Evolutionary conservation across 2,888 invertebrate genomes (phyloP).

Genomic region (Helleia helle): DNA sequence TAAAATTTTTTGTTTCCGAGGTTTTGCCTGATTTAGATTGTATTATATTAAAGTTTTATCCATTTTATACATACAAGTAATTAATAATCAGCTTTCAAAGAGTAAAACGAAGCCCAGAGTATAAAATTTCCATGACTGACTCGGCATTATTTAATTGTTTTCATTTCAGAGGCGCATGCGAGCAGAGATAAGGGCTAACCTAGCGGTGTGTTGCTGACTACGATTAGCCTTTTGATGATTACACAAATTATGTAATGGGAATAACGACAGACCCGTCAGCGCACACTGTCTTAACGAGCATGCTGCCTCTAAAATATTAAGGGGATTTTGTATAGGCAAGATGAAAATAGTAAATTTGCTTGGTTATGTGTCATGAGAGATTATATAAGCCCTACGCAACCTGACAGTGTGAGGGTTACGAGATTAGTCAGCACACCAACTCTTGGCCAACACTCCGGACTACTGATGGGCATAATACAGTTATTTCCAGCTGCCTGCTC

Average conservation of each 20-base stretch:
- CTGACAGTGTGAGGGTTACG: constrained; percentile 41
- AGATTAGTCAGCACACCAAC: constrained; percentile 54
- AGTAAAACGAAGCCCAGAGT: constrained; percentile 20
- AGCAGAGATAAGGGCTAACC: constrained; percentile 66
- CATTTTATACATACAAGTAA: not conserved
- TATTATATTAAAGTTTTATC: too few species aligned
- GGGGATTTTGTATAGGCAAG: constrained; percentile 13
- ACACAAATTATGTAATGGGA: constrained; percentile 9
- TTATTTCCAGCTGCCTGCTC: constrained; percentile 57
- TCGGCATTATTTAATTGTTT: constrained; percentile 69
- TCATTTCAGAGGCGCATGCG: constrained; percentile 75
- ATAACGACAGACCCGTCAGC: constrained; percentile 45
- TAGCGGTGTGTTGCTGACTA: constrained; percentile 68
- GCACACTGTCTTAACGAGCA: constrained; percentile 67
- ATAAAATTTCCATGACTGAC: constrained; percentile 71
- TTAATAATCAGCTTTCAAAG: constrained; percentile 8
- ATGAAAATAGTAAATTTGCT: constrained; percentile 46
- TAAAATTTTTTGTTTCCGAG: too few species aligned
- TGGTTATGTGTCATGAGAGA: constrained; percentile 70
- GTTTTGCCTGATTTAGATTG: too few species aligned
- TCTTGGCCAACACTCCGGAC: constrained; percentile 70
- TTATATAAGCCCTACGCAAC: constrained; percentile 65
- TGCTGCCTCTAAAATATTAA: constrained; percentile 55
- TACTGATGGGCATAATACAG: constrained; percentile 70
- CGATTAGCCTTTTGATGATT: constrained; percentile 30